These are phyloP conservation scores for Dendrocincla tyrannina DNA, from an alignment of 2,797 vertebrate species.

Conservation along the genomic window DNA sequence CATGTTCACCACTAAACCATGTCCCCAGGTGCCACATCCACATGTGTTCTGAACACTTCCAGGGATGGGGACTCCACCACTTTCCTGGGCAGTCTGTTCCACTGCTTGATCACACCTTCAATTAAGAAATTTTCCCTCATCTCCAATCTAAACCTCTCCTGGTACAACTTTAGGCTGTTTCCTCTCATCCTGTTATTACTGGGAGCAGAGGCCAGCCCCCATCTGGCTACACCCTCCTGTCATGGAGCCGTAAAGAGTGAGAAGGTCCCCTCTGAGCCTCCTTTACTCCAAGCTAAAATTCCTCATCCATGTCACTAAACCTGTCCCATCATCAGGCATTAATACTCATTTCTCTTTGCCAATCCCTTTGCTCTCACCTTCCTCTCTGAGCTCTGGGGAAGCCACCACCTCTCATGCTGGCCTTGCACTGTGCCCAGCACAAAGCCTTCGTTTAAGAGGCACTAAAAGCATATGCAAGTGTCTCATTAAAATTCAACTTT, in stretches of 20 bases:
- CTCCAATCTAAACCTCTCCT: background rate
- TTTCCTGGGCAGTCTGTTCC: background rate
- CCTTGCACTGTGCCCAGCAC: background rate
- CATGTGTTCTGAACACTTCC: rapidly evolving
- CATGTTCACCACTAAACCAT: background rate
- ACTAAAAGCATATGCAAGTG: background rate
- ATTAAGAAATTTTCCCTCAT: background rate
- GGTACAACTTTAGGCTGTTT: background rate
- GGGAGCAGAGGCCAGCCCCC: background rate
- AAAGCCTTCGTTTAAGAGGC: background rate
- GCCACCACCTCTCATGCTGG: no score
- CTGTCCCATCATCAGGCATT: no score
- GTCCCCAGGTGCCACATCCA: background rate
- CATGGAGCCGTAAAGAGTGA: background rate
- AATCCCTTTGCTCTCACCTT: background rate
- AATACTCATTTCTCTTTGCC: background rate
- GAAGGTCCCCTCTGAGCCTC: background rate
- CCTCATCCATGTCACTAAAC: background rate
- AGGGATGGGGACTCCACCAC: background rate
- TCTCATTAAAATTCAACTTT: background rate
- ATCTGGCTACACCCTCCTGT: background rate
- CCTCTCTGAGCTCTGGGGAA: background rate
- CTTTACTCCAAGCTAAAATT: background rate
- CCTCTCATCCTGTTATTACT: background rate
- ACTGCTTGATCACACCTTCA: background rate